Conservation (phyloP, 2,888 invertebrate species). For the Diaperis boleti region DNA sequence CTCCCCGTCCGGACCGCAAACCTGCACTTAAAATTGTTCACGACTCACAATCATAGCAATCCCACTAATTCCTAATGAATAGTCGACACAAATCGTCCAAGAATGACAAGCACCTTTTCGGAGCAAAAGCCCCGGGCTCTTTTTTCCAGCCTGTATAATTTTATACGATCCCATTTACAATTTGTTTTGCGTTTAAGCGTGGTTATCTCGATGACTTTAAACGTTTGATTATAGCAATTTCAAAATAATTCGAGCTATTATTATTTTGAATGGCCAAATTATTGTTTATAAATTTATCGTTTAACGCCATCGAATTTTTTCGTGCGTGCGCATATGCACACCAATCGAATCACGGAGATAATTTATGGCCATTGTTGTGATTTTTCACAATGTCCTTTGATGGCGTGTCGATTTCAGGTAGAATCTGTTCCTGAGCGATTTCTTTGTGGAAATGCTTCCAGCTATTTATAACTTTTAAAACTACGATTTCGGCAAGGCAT, state of each 20-base stretch:
- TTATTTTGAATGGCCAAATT: constrained; percentile 63
- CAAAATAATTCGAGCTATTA: constrained; percentile 65
- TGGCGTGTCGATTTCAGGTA: constrained; percentile 21
- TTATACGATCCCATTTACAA: constrained; percentile 64
- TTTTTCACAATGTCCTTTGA: constrained; percentile 12
- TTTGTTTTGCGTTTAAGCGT: constrained; percentile 65
- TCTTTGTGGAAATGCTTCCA: constrained; percentile 12
- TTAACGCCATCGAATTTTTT: constrained; percentile 56
- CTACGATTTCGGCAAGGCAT: constrained; percentile 32
- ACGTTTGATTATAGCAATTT: constrained; percentile 67
- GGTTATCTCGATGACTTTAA: constrained; percentile 64
- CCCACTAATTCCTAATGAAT: constrained; percentile 73
- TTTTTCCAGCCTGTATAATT: constrained; percentile 58
- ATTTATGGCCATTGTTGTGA: constrained; percentile 13
- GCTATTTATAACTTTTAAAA: constrained; percentile 41
- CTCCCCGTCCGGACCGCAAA: constrained; percentile 48
- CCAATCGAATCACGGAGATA: constrained; percentile 9
- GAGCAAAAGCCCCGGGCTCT: constrained; percentile 41
- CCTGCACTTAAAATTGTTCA: constrained; percentile 53
- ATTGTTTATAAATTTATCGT: constrained; percentile 65
- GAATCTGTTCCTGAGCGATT: background rate
- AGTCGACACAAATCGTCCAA: constrained; percentile 64
- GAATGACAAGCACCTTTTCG: constrained; percentile 64
- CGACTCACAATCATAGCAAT: constrained; percentile 70
- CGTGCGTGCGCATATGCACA: constrained; percentile 14